These are phyloP conservation scores for Cyprinella venusta DNA, from an alignment of 2,797 vertebrate species.

Conservation along the genomic window DNA sequence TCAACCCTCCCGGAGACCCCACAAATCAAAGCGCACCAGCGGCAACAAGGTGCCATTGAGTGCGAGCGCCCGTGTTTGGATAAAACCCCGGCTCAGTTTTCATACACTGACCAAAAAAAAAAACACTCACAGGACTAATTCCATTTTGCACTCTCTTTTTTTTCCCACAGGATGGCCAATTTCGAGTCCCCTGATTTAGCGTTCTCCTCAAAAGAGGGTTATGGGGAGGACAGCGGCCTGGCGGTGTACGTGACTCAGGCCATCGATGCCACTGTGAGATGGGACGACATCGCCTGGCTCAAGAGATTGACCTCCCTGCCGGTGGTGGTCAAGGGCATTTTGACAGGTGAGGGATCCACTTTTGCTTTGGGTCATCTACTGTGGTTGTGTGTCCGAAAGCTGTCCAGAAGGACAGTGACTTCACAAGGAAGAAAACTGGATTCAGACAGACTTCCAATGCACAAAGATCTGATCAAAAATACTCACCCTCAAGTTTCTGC, in stretches of 20 bases:
- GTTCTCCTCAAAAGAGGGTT: slow-evolving; percentile 84
- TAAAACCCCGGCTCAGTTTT: slow-evolving; percentile 59
- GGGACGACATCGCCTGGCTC: slow-evolving; percentile 87
- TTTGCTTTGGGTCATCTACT: slow-evolving; percentile 10
- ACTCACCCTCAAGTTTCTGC: no score
- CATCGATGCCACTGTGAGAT: slow-evolving; percentile 81
- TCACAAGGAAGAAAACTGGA: background rate
- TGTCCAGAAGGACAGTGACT: background rate
- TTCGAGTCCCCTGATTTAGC: slow-evolving; percentile 85
- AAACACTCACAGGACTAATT: slow-evolving; percentile 55
- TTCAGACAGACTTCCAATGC: background rate
- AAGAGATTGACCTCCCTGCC: slow-evolving; percentile 80
- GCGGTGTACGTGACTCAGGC: slow-evolving; percentile 79
- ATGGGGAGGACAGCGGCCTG: slow-evolving; percentile 83
- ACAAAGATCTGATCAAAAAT: background rate
- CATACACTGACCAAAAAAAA: slow-evolving; percentile 78
- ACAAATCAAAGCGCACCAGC: slow-evolving; percentile 75
- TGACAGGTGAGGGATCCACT: slow-evolving; percentile 78
- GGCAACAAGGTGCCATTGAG: slow-evolving; percentile 84
- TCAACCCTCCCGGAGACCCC: slow-evolving; percentile 64
- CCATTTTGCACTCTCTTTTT: slow-evolving; percentile 49
- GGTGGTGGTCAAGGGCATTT: slow-evolving; percentile 79
- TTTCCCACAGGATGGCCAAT: slow-evolving; percentile 85
- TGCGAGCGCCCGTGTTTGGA: slow-evolving; percentile 64
- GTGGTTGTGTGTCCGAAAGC: slow-evolving; percentile 20